Evolutionary conservation across 2,797 vertebrate genomes (phyloP), one percentile per base, ranked within the genome.

Genomic region (Ceyx erithaca): DNA sequence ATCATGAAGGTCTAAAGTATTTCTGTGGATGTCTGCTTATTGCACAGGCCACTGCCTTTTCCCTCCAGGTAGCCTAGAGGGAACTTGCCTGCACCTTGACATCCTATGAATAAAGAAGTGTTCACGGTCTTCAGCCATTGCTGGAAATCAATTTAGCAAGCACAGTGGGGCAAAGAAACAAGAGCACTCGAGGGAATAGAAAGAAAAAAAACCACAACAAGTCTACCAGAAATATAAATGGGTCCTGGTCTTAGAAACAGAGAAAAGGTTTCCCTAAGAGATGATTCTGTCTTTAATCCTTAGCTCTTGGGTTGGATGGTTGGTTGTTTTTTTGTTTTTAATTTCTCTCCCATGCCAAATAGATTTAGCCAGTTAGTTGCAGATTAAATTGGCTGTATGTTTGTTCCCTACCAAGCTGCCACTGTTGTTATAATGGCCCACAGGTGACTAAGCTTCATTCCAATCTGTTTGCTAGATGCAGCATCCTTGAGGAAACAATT

Each of bases 21-120:
- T 89, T 85, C 91, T 69, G 61, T 61, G 52, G 51, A 84, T 59
- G 31, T 67, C 83, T 90, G 62, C 58, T 76, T 86, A 89, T 59
- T 94, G 81, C 57, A 92, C 73, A 90, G 73, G 76, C 49, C 66
- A 79, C 71, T 95, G 85, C 79, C 40, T 95, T 89, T 92, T 86
- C 70, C 94, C 87, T 88, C 76, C 41, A 77, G 90, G 67, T 78
- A 95, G 81, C 92, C 90, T 78, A 80, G 68, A 94, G 89, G 89
- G 79, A 96, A 89, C 52, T 37, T 80, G 15, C 14, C 58, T 45
- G 31, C 30, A 80, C 64, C 67, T 90, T 45, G 37, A 80, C 35
- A 7, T 78, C 40, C 64, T 87, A 59, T 30, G 89, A 77, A 92
- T 94, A 80, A 91, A 87, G 54, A 17, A 83, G 40, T 45, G 28